Evolutionary conservation across 2,797 vertebrate species (phyloP), one percentile per base, ranked within the genome.

Genomic region (Rhinatrema bivittatum): DNA sequence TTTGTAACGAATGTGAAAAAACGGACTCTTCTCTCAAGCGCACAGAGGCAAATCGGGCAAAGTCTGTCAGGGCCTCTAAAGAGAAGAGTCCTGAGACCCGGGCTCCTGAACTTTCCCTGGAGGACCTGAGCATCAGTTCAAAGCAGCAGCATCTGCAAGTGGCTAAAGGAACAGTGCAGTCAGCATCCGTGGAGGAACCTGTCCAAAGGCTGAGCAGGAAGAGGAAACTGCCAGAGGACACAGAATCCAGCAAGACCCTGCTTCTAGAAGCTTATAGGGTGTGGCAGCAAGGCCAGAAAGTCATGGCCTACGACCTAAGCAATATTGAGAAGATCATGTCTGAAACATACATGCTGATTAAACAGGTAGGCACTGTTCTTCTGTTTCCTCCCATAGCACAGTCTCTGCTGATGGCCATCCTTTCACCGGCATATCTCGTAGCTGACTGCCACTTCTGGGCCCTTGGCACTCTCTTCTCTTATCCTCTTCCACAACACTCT

Each of bases 301-400:
- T 91, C 10, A 79, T 94, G 86, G 88, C 93, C 45, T 95, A 93
- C 1, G 95, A 98, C 70, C 73, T 97, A 41, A 82, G 79, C 10
- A 90, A 88, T 62, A 92, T 99, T 7, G 96, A 99, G 72, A 93
- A 90, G 76, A 94, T 99, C 76, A 99, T 99, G 93, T 93, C 94
- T 0, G 91, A 98, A 80, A 96, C 95, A 0, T 99, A 96, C 61
- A 98, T 97, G 95, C 88, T 98, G 58, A 97, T 99, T 49, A 99
- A 95, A 66, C 96, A 98, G 90, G 96, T 94, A 62, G 52, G 57
- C 3, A 7, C 6, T 14, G 11, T 19, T 10, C 46, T 16, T 14
- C 14, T 30, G 16, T 10, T n/a, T n/a, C n/a, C n/a, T n/a, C n/a
- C n/a, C n/a, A n/a, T n/a, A n/a, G 16, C 7, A 10, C 20, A 8